phyloP scores from a whole-genome alignment of 1,140 invertebrate species.

The Calosoma granatense region DNA sequence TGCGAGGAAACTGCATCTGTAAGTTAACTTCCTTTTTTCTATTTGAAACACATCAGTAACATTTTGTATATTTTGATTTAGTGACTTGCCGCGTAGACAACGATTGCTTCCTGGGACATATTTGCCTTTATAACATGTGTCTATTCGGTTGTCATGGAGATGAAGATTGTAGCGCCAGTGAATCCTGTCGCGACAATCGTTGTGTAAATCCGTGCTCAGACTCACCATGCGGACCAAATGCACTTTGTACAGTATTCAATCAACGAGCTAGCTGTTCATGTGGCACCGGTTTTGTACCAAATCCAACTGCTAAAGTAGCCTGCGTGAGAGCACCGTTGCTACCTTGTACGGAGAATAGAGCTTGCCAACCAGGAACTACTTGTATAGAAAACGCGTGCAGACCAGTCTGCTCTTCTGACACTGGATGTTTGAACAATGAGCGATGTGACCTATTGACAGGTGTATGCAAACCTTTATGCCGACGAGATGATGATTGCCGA shows the following conservation, averaged over 20 bases:
- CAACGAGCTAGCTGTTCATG: constrained; percentile 76
- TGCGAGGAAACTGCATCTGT: constrained; percentile 67
- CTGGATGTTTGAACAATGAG: constrained; percentile 71
- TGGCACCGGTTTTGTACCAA: constrained; percentile 64
- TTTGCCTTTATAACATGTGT: constrained; percentile 76
- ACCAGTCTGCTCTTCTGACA: constrained; percentile 62
- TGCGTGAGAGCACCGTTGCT: constrained; percentile 65
- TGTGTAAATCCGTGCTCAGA: constrained; percentile 69
- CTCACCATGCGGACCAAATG: constrained; percentile 74
- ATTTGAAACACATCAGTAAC: neutral
- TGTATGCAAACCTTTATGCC: constrained; percentile 61
- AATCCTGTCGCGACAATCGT: constrained; percentile 67
- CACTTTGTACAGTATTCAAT: constrained; percentile 67
- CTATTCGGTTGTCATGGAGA: constrained; percentile 76
- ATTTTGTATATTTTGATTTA: constrained; percentile 30
- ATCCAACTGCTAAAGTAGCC: constrained; percentile 70
- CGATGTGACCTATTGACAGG: constrained; percentile 49
- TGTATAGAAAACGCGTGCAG: constrained; percentile 60
- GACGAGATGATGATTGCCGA: constrained; percentile 67
- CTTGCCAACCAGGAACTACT: constrained; percentile 55
- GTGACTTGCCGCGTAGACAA: constrained; percentile 82
- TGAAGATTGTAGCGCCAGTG: constrained; percentile 73
- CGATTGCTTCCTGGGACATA: constrained; percentile 84
- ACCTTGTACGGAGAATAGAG: constrained; percentile 59
- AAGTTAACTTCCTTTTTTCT: constrained; percentile 38